Evolutionary conservation across 2,113 vertebrate species (phyloP), one percentile per base, ranked within the genome.

Genomic region (Tupaia chinensis): DNA sequence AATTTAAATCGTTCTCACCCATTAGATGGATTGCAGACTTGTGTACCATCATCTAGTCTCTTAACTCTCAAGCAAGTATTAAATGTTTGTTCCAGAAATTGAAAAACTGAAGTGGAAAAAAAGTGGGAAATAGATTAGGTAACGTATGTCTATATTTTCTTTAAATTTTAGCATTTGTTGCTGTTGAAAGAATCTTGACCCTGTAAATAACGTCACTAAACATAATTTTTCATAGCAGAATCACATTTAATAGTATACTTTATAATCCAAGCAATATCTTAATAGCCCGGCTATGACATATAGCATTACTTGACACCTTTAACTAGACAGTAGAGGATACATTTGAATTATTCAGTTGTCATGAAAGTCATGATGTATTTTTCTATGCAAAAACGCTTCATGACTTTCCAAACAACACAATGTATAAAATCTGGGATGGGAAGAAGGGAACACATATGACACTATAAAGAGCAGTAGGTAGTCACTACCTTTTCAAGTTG

Each of bases 111-210:
- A 54, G 32, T 61, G n/a, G 1, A 11, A 27, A 1, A 34, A 25
- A 93, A 87, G 27, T 27, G 87, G 72, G 70, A 87, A 74, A 79
- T 32, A 69, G 29, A 84, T 73, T 60, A 95, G 76, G 32, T 69
- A 91, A 73, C 66, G 19, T 65, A 0, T 72, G 66, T 79, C 19
- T 82, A 14, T 56, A 80, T 81, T 83, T 95, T 7, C 22, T 84
- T 82, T 94, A 58, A 78, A 84, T 56, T 85, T 95, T 61, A 91
- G 32, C 19, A 77, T 90, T 74, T 29, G 32, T 73, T 77, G 4
- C 65, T 94, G 16, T 34, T 92, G 32, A 84, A 65, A 88, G 53
- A 76, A 77, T 93, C 56, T 72, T 93, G n/a, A 27, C 69, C 32
- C 17, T 74, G n/a, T 53, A 87, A 91, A 85, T 77, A 93, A 92